phyloP scores from a whole-genome alignment of 2,113 vertebrate species.

The Oceanites oceanicus region DNA sequence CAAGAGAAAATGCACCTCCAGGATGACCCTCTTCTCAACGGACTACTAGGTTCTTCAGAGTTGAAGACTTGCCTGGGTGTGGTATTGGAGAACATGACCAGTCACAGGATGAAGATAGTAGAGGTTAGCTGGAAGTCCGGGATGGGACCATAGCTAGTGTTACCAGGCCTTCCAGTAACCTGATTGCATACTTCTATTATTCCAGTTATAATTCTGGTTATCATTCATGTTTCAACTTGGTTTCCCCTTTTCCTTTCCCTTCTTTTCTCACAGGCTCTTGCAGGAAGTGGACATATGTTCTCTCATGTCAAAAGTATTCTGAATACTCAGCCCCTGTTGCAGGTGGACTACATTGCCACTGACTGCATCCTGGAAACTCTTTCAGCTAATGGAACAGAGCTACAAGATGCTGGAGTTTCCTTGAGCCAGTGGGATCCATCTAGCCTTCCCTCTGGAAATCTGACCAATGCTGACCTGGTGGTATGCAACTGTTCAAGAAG shows the following conservation, averaged over 20 bases:
- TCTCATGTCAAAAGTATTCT: constrained; percentile 78
- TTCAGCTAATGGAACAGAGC: constrained; percentile 48
- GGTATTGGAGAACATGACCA: constrained; percentile 80
- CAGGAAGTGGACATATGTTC: constrained; percentile 82
- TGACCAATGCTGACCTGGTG: constrained; percentile 80
- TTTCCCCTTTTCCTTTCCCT: not conserved
- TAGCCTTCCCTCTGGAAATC: constrained; percentile 64
- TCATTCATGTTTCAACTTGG: not conserved
- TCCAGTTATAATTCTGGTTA: not conserved
- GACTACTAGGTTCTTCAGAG: constrained; percentile 75
- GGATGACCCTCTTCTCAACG: constrained; percentile 83
- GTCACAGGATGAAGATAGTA: constrained; percentile 82
- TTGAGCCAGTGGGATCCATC: constrained; percentile 84
- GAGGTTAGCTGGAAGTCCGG: constrained; percentile 78
- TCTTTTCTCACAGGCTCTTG: constrained; percentile 76
- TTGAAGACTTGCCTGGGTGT: constrained; percentile 87
- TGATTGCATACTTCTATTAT: not conserved
- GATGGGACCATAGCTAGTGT: not conserved
- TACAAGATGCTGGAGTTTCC: constrained; percentile 72
- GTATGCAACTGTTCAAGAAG: constrained; percentile 81
- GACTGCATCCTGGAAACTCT: constrained; percentile 72
- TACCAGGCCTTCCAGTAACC: not conserved
- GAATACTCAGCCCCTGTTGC: constrained; percentile 84
- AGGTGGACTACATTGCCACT: constrained; percentile 86
- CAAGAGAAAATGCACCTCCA: constrained; percentile 80